Conservation (phyloP, 2,888 invertebrate genomes). For the Odontomyia ornata region DNA sequence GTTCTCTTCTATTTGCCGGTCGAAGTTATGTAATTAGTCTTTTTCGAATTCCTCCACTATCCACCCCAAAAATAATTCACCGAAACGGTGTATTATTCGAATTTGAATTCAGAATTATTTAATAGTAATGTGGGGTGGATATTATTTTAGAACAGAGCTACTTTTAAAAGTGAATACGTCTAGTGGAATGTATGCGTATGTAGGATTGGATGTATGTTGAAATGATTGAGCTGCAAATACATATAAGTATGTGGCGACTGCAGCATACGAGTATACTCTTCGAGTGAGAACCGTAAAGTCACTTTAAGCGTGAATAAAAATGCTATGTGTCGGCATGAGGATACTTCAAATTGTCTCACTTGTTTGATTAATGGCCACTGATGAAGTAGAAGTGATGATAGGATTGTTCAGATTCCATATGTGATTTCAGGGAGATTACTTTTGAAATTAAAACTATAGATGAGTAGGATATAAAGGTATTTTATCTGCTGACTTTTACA, state of each 20-base stretch:
- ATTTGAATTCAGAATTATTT: conserved; percentile 31
- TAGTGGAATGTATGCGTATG: background rate
- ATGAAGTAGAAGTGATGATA: background rate
- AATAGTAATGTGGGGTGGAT: conserved; percentile 34
- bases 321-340: background rate
- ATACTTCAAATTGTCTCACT: conserved; percentile 12
- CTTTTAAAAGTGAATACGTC: conserved; percentile 8
- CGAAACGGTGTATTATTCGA: conserved; percentile 18
- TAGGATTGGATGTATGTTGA: background rate
- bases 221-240: background rate
- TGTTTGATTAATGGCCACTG: conserved; percentile 1
- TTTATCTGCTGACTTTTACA: too few relatives aligned
- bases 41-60: conserved; percentile 31
- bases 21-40: conserved; percentile 36
- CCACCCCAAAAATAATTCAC: conserved; percentile 29
- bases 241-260: background rate
- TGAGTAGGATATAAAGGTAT: too few relatives aligned
- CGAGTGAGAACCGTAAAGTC: too few relatives aligned
- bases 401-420: background rate
- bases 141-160: conserved; percentile 35
- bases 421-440: background rate
- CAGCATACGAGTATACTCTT: background rate
- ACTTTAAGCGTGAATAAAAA: background rate
- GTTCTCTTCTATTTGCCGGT: conserved; percentile 20
- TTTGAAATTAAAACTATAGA: background rate